Evolutionary conservation across 1,140 invertebrate species (phyloP).

Genomic region (Zaprionus nigranus): DNA sequence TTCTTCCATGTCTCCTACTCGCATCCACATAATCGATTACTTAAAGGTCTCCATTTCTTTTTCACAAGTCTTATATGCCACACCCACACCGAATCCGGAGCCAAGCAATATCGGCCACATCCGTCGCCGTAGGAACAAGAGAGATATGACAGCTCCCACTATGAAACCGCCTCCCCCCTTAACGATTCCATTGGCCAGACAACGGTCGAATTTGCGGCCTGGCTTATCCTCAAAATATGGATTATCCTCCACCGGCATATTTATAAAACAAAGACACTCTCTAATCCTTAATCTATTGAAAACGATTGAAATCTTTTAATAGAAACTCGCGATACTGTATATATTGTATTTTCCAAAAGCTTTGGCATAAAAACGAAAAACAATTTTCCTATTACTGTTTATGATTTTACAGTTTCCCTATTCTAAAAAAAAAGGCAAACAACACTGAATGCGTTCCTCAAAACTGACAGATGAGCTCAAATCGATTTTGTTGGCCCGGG

Average conservation of each 20-base stretch:
- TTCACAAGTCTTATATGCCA: constrained; percentile 92
- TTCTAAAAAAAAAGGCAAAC: neutral
- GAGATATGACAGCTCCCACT: constrained; percentile 88
- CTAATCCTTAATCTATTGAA: neutral
- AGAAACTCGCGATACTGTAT: constrained; percentile 1
- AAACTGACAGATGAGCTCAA: neutral
- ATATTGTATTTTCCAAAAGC: constrained; percentile 14
- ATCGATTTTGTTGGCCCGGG: neutral
- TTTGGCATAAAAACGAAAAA: constrained; percentile 35
- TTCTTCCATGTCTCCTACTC: too few species aligned
- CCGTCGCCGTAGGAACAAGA: constrained; percentile 88
- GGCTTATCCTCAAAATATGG: constrained; percentile 85
- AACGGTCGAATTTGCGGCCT: constrained; percentile 87
- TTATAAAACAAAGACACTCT: constrained; percentile 1
- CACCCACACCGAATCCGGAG: constrained; percentile 90
- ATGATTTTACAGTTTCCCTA: constrained; percentile 4
- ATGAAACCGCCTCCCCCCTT: constrained; percentile 89
- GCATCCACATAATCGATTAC: neutral
- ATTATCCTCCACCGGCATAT: constrained; percentile 40
- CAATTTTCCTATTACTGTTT: constrained; percentile 21
- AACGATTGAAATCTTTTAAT: neutral
- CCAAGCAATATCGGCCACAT: constrained; percentile 90
- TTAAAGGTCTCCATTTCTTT: constrained; percentile 86
- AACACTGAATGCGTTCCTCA: neutral
- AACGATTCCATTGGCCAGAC: constrained; percentile 87